phyloP scores from a whole-genome alignment of 2,888 invertebrate species.

The Bhutanitis thaidina region DNA sequence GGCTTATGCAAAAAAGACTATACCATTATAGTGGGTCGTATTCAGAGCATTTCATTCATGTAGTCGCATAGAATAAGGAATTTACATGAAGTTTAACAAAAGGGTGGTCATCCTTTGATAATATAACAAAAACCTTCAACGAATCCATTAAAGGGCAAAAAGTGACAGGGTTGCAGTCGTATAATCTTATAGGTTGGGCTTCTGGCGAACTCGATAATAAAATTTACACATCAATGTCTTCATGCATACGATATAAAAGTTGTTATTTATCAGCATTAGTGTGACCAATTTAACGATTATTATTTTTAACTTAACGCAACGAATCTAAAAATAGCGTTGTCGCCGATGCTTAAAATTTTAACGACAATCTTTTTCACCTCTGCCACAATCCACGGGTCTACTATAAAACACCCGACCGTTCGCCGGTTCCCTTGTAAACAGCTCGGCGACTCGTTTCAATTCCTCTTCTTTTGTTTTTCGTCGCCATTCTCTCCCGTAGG shows the following conservation, averaged over 20 bases:
- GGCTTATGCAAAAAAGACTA: constrained; percentile 11
- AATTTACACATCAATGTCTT: not conserved
- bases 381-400: constrained; percentile 14
- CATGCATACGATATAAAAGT: no score
- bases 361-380: constrained; percentile 16
- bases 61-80: not conserved
- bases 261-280: no score
- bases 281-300: no score
- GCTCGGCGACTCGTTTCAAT: constrained; percentile 15
- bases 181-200: not conserved
- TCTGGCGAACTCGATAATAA: no score
- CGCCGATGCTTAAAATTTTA: constrained; percentile 12
- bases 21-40: constrained; percentile 4
- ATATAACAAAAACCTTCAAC: not conserved
- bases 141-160: not conserved
- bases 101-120: not conserved
- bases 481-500: constrained; percentile 9
- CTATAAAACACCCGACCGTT: constrained; percentile 15
- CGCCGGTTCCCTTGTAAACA: constrained; percentile 19
- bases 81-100: constrained; percentile 1
- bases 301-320: not conserved
- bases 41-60: constrained; percentile 6
- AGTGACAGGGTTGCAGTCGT: not conserved
- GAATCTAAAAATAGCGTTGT: constrained; percentile 4
- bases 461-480: constrained; percentile 15